Conservation (phyloP, 2,888 invertebrate genomes). For the Stenotaenia linearis region DNA sequence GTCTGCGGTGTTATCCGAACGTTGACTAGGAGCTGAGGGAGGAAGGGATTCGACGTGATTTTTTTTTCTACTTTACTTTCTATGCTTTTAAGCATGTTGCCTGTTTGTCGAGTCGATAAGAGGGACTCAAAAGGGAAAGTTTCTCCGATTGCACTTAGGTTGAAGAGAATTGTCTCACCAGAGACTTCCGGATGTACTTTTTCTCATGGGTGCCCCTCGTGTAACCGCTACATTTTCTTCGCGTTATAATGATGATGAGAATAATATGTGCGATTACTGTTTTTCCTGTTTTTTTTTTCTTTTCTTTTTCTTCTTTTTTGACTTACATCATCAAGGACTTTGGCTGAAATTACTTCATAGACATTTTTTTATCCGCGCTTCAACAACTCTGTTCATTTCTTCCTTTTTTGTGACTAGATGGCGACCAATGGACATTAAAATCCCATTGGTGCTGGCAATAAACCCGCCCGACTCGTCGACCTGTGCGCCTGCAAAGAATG, state of each 20-base stretch:
- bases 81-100: not conserved
- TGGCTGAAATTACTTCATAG: not conserved
- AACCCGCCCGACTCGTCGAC: constrained; percentile 24
- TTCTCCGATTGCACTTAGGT: constrained; percentile 8
- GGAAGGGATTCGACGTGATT: not conserved
- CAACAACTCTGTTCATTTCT: constrained; percentile 26
- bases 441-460: constrained; percentile 26
- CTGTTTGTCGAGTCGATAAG: not conserved
- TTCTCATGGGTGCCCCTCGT: not conserved
- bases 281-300: not conserved
- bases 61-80: not conserved
- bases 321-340: not conserved
- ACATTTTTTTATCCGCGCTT: not conserved
- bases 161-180: not conserved
- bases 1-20: not conserved
- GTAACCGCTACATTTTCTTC: too few relatives aligned
- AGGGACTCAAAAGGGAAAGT: not conserved
- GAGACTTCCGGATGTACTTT: not conserved
- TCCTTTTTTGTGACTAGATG: constrained; percentile 23
- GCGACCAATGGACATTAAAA: constrained; percentile 26
- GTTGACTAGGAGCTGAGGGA: not conserved
- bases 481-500: constrained; percentile 23
- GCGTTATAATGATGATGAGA: constrained; percentile 2
- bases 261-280: constrained; percentile 8
- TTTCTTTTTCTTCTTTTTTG: not conserved